Evolutionary conservation across 1,140 invertebrate species (phyloP), one percentile per base, ranked within the genome.

Genomic region (Tachypleus tridentatus): DNA sequence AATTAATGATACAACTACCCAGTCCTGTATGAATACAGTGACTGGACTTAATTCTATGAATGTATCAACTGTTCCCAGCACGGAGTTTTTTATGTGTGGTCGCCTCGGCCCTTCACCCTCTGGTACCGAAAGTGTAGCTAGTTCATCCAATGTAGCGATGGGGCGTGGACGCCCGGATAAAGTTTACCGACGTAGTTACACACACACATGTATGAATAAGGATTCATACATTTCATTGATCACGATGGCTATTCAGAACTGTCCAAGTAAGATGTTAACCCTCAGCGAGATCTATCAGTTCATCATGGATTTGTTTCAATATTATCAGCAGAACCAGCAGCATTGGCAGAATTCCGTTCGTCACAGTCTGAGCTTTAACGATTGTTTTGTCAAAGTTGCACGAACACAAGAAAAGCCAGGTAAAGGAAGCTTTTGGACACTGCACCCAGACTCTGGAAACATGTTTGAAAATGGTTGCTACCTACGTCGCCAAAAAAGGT

Each of bases 381-480:
- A 93, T 68, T 93, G 90, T 72, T 94, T 93, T 75, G 77, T 89
- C 6, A 93, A 93, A 79, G 84, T 93, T 57, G 84, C 89, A 0
- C 76, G 85, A 58, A 91, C 89, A 73, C 90, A 85, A 47, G 87
- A 89, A 2, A 84, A 85, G 60, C 86, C 94, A 70, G 82, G 87
- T 61, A 97, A 97, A 76, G 93, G 93, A 4, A 95, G 95, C 75
- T 93, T 87, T 76, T 97, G 93, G 93, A 88, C 86, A 0, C 80
- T 97, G 57, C 89, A 93, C 80, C 86, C 94, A 0, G 93, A 97
- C 74, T 93, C 86, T 57, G 91, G 94, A 73, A 97, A 97, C 76
- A 98, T 98, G 96, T 98, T 98, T 77, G 95, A 98, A 73, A 96
- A 98, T 73, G 95, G 96, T 0, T 94, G 91, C 7, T 97, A 95